Evolutionary conservation across 1,140 invertebrate genomes (phyloP).

Genomic region (Drosophila repleta): DNA sequence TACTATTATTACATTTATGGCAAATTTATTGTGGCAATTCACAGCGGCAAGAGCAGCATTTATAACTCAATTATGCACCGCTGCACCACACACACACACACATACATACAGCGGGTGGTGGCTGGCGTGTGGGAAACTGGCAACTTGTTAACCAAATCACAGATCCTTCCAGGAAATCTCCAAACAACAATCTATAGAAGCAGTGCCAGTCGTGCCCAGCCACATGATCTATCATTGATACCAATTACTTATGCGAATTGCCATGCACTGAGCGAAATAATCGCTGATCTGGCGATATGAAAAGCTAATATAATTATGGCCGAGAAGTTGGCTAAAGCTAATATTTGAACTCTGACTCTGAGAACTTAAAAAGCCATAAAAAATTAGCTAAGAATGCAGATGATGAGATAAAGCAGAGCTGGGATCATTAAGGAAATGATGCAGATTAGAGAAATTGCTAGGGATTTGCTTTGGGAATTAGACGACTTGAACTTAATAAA

Average conservation of each 20-base stretch:
- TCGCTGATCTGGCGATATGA: neutral
- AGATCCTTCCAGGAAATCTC: slow-evolving; percentile 41
- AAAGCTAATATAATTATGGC: too few relatives aligned
- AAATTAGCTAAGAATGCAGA: too few relatives aligned
- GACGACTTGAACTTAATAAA: too few relatives aligned
- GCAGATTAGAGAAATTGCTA: too few relatives aligned
- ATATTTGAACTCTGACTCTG: neutral
- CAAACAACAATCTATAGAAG: slow-evolving; percentile 20
- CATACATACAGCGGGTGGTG: slow-evolving; percentile 12
- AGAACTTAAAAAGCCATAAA: too few relatives aligned
- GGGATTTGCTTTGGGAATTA: too few relatives aligned
- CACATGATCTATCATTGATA: slow-evolving; percentile 50
- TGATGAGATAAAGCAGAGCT: too few relatives aligned
- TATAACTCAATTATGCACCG: slow-evolving; percentile 73
- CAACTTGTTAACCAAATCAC: neutral
- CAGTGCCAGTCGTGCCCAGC: slow-evolving; percentile 37
- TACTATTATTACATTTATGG: slow-evolving; percentile 74
- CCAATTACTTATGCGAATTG: slow-evolving; percentile 43
- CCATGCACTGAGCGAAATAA: slow-evolving; percentile 21
- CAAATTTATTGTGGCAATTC: slow-evolving; percentile 26
- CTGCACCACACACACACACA: slow-evolving; percentile 12
- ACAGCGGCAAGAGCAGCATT: slow-evolving; percentile 25
- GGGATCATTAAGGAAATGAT: too few relatives aligned
- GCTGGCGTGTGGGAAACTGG: slow-evolving; percentile 1
- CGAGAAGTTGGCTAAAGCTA: too few relatives aligned